Evolutionary conservation across 1,140 invertebrate genomes (phyloP), one percentile per base, ranked within the genome.

Genomic region (Drosophila sechellia): DNA sequence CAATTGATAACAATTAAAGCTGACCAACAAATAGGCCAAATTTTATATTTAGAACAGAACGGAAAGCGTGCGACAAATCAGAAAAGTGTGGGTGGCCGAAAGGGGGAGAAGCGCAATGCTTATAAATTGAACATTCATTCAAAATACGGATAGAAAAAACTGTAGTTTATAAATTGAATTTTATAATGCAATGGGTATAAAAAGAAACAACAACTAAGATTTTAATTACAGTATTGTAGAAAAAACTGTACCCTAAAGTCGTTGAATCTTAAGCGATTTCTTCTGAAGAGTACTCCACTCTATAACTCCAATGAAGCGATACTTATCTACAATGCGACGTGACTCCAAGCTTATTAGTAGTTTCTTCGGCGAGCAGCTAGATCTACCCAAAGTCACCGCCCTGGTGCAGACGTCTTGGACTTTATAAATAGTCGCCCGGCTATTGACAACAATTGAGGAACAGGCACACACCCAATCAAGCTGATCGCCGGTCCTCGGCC

Each of bases 1-100:
- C 81, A 89, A 89, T 80, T 89, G 84, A 89, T 89, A 89, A 87
- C 77, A 89, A 74, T 68, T 52, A 65, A 79, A 81, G 68, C 50
- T 25, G 52, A 66, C 46, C 63, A 89, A 59, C 64, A 79, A 89
- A 77, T 89, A 80, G 84, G 84, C 77, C 84, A 89, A 83, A 89
- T 80, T 77, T 68, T 89, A 89, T 72, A 89, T 89, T 84, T 89
- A 89, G 84, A 89, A 64, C 57, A 70, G 42, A 76, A 57, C 65
- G 49, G 54, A 63, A 35, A 43, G 37, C 42, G 40, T 40, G 54
- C 37, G 34, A 50, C 15, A 31, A 71, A 55, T 61, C 40, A 42
- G 25, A 49, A 15, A 49, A 35, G 27, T 13, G 59, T n/a, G 37
- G 37, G 54, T 22, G n/a, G 22, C 3, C 13, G 39, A 15, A 52